Evolutionary conservation across 2,797 vertebrate genomes (phyloP).

Genomic region (Alouatta caraya): DNA sequence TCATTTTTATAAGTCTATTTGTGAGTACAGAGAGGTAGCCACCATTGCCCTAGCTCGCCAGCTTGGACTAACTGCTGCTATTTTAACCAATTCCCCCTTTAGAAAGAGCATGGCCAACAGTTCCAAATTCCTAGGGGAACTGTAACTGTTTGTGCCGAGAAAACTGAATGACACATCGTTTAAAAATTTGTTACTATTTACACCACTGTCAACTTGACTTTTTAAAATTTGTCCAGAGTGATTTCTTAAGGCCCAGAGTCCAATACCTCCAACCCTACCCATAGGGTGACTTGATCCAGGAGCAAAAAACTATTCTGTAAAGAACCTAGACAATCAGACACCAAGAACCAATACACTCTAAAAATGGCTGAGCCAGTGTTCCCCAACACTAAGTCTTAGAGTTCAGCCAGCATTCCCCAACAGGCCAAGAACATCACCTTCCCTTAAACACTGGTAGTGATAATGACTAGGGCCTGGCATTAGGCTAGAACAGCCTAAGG

Average conservation of each 20-base stretch:
- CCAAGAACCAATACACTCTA: not conserved
- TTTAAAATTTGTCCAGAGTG: not conserved
- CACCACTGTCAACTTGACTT: not conserved
- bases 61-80: conserved; percentile 8
- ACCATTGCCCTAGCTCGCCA: not conserved
- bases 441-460: not conserved
- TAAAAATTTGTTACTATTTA: conserved; percentile 60
- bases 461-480: not conserved
- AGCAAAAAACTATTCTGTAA: not conserved
- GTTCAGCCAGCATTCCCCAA: not conserved
- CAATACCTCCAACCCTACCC: not conserved
- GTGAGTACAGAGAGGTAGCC: conserved; percentile 34
- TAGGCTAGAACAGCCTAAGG: not conserved
- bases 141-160: conserved; percentile 48
- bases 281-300: not conserved
- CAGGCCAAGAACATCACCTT: not conserved
- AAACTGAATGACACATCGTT: conserved; percentile 51
- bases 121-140: conserved; percentile 54
- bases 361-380: not conserved
- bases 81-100: conserved; percentile 57
- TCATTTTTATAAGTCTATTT: conserved; percentile 55
- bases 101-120: conserved; percentile 32
- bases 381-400: not conserved
- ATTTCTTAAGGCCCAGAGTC: not conserved
- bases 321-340: not conserved